phyloP scores from a whole-genome alignment of 2,113 vertebrate species.

The Craseonycteris thonglongyai region DNA sequence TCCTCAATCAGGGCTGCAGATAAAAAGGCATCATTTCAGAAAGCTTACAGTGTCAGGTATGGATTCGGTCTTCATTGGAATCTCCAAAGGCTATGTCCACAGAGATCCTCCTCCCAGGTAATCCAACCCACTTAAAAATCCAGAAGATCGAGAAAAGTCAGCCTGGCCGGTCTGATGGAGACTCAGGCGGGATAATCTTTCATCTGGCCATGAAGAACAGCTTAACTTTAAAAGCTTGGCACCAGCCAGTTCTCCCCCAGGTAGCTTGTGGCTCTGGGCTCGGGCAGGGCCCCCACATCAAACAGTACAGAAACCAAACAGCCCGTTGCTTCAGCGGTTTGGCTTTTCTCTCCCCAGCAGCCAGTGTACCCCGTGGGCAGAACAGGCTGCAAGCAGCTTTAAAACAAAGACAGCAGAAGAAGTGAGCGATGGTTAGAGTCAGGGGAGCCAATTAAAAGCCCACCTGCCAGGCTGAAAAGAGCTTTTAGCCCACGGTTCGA shows the following conservation, averaged over 20 bases:
- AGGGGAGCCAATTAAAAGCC: not conserved
- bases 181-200: not conserved
- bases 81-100: not conserved
- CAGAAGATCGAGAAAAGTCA: not conserved
- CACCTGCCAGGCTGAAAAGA: not conserved
- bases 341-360: not conserved
- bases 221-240: not conserved
- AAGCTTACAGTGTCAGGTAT: not conserved
- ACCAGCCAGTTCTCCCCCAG: not conserved
- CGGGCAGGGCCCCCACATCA: not conserved
- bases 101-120: fast-evolving
- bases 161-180: not conserved
- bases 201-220: not conserved
- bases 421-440: fast-evolving
- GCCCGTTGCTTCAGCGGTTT: fast-evolving
- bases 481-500: not conserved
- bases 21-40: not conserved
- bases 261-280: not conserved
- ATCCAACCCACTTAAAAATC: not conserved
- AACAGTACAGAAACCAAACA: not conserved
- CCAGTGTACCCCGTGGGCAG: not conserved
- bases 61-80: not conserved
- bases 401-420: not conserved
- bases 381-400: not conserved
- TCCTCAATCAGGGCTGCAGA: not conserved